Conservation (phyloP, 2,888 invertebrate genomes). For the Rutpela maculata region DNA sequence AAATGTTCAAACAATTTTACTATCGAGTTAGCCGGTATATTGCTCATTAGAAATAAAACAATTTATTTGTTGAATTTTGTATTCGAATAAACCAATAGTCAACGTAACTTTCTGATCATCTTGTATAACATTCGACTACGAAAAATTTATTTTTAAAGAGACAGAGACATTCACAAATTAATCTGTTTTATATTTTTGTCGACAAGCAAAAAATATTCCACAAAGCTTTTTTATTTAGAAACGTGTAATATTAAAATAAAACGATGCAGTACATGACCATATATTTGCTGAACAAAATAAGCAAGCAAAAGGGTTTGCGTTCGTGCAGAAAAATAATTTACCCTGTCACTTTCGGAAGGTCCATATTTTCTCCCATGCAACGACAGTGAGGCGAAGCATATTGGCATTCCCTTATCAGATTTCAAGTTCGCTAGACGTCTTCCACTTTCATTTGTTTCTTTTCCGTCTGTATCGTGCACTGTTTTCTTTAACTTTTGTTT, state of each 20-base stretch:
- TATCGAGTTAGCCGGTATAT: too few species aligned
- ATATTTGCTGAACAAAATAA: neutral
- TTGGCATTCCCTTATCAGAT: slow-evolving; percentile 39
- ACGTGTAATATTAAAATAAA: slow-evolving; percentile 2
- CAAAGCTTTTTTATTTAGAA: neutral
- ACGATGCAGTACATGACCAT: neutral
- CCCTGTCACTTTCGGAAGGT: slow-evolving; percentile 25
- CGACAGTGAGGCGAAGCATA: slow-evolving; percentile 32
- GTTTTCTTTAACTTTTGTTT: slow-evolving; percentile 45
- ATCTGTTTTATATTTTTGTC: too few species aligned
- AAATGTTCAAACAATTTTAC: too few species aligned
- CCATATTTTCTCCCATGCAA: slow-evolving; percentile 23
- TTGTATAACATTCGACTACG: too few species aligned
- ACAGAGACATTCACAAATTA: too few species aligned
- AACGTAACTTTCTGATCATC: too few species aligned
- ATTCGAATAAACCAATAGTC: too few species aligned
- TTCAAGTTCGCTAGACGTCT: slow-evolving; percentile 16
- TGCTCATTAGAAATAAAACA: too few species aligned
- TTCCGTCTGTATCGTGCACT: slow-evolving; percentile 27
- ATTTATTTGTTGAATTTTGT: too few species aligned
- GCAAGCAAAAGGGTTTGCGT: neutral
- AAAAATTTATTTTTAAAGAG: too few species aligned
- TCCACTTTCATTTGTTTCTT: slow-evolving; percentile 37
- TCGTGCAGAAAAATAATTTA: slow-evolving; percentile 19
- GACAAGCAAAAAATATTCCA: neutral